Conservation (phyloP, 2,888 invertebrate genomes). For the Drymonia ruficornis region DNA sequence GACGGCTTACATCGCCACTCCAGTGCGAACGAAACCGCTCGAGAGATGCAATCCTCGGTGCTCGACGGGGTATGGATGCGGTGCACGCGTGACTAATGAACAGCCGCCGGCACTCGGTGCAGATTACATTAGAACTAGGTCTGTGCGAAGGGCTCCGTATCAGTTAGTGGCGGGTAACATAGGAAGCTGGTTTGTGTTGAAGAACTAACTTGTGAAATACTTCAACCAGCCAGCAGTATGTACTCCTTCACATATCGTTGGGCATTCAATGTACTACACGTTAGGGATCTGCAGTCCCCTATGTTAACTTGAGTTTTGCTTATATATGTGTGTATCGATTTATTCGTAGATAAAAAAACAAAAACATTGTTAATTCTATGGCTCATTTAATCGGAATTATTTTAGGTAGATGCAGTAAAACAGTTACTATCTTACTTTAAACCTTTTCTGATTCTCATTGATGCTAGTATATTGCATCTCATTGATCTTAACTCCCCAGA, state of each 20-base stretch:
- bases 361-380: no score
- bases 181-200: background rate
- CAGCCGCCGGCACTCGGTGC: conserved; percentile 2
- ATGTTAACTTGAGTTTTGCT: no score
- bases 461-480: no score
- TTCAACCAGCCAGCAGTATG: background rate
- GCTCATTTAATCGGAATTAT: no score
- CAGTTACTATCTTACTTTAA: no score
- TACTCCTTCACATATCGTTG: background rate
- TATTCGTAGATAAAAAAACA: no score
- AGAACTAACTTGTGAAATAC: background rate
- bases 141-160: background rate
- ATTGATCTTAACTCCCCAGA: no score
- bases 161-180: conserved; percentile 2
- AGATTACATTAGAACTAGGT: conserved; percentile 8
- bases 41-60: conserved; percentile 3
- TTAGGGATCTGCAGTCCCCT: no score
- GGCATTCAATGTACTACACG: background rate
- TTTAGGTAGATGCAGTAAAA: no score
- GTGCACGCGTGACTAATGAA: conserved; percentile 12
- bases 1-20: conserved; percentile 12
- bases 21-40: conserved; percentile 11
- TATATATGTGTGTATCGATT: no score
- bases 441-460: background rate
- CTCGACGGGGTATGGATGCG: conserved; percentile 1